Evolutionary conservation across 2,888 invertebrate species (phyloP).

Genomic region (Trachelus troglodyta): DNA sequence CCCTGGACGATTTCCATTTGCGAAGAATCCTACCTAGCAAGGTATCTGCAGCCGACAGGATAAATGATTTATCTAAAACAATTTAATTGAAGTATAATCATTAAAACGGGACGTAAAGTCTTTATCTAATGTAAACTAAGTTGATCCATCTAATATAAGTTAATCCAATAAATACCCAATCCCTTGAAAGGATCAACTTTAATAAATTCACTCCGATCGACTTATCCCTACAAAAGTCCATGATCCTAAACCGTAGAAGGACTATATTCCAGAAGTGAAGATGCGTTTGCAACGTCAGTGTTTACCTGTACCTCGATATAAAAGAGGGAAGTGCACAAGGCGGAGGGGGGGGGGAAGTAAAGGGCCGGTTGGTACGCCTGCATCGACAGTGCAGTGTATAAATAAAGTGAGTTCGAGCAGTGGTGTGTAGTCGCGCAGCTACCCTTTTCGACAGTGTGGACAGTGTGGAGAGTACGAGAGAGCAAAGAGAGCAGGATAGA

Average conservation of each 20-base stretch:
- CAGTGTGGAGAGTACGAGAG: not conserved
- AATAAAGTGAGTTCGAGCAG: conserved; percentile 35
- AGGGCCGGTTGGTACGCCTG: not conserved
- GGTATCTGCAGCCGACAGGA: not conserved
- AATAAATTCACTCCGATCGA: not conserved
- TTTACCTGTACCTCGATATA: not conserved
- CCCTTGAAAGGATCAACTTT: not conserved
- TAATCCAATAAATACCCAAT: not conserved
- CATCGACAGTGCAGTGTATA: conserved; percentile 44
- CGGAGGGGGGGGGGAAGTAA: conserved; percentile 4
- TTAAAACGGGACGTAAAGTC: not conserved
- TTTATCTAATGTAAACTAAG: not conserved
- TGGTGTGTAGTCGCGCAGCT: not conserved
- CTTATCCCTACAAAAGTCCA: not conserved
- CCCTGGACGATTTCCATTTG: not conserved
- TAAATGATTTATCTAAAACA: not conserved
- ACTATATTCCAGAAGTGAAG: not conserved
- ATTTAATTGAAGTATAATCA: not conserved
- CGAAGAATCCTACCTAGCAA: not conserved
- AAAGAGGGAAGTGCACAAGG: conserved; percentile 17
- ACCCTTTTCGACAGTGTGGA: not conserved
- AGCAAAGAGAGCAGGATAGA: not conserved
- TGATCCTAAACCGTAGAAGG: not conserved
- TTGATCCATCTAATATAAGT: not conserved
- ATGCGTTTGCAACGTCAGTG: not conserved